Base-by-base conservation (phyloP, 2,797 vertebrate genomes). In the Pogoniulus pusillus region DNA sequence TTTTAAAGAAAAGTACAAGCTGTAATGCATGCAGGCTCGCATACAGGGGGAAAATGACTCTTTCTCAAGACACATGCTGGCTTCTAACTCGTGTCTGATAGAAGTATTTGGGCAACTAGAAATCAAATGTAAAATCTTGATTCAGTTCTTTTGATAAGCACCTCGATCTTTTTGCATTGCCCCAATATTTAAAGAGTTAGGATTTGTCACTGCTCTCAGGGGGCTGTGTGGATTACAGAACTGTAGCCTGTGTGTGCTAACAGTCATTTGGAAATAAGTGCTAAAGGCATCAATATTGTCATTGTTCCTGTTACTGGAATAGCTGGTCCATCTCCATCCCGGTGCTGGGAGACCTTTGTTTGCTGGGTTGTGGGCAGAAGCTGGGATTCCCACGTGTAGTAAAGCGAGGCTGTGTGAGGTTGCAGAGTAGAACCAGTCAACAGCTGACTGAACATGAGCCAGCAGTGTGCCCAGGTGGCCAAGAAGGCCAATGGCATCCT, bases 61-160 rank as follows among this genome's bases (percentile, higher is more conserved):
- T 85, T 91, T 79, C 72, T 79, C 54, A 85, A 95, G 95, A 91
- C 89, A 91, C 82, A 85, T 20, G 19, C 79, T 79, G 35, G 53
- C 89, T 93, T 65, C 93, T 92, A 94, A 93, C 49, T 78, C 93
- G 72, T 81, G 87, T 86, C 93, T 90, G 75, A 43, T 59, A 83
- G 80, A 91, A 96, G 85, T 83, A 91, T 20, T 39, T 91, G 71
- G 66, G 91, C 57, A 90, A 90, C 88, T 76, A 70, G 87, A 96
- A 97, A 92, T 82, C 89, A 96, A 92, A 95, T 75, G 59, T 78
- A 92, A 93, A 95, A 70, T 95, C 84, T 94, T 53, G 77, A 72
- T 92, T 89, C 35, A 23, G 54, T 86, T 93, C 43, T 95, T 96
- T 94, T 73, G 59, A 82, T 96, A 95, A 96, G 86, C 51, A 75